Base-by-base conservation (phyloP, 2,888 invertebrate species). In the Adineta ricciae region DNA sequence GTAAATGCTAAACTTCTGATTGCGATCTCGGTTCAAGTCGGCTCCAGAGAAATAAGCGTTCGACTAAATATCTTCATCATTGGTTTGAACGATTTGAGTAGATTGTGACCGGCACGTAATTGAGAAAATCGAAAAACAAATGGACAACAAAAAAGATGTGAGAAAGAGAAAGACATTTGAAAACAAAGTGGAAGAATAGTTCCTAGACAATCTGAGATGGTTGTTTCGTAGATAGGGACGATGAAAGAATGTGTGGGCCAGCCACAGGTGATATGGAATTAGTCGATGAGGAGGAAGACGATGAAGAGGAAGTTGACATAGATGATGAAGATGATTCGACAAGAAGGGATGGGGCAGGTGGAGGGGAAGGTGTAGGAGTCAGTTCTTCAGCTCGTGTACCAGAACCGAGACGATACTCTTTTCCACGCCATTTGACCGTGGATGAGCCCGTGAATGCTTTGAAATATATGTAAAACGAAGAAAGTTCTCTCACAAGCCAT, bases 361-460 rank as follows among this genome's bases (percentile, higher is more conserved):
- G 78, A 21, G 14, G 32, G 38, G n/a, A 5, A n/a, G 78, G 24
- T 8, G 7, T 24, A 19, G 78, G 1, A 41, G 38, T n/a, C 9
- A 85, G n/a, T n/a, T 85, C 85, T 85, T 85, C 85, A 32, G 85
- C 85, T 14, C 36, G 52, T 38, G 83, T 83, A 24, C 85, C 85
- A 38, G 83, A 84, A 38, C 83, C 83, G 2, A 85, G 56, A 14
- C 88, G 87, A 87, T 89, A 90, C 50, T 88, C 89, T 83, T 88
- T 86, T 83, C 88, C 88, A 32, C 90, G 90, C 90, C 90, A 90
- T 84, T 87, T 88, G 83, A 90, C 88, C 85, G 87, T 87, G 49
- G 89, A 87, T 0, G 89, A 89, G 85, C 89, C 88, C 19, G 88
- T 36, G n/a, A 90, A 86, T 24, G 89, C 90, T 83, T 89, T 88